Evolutionary conservation across 1,140 invertebrate species (phyloP), one percentile per base, ranked within the genome.

Genomic region (Drosophila auraria): DNA sequence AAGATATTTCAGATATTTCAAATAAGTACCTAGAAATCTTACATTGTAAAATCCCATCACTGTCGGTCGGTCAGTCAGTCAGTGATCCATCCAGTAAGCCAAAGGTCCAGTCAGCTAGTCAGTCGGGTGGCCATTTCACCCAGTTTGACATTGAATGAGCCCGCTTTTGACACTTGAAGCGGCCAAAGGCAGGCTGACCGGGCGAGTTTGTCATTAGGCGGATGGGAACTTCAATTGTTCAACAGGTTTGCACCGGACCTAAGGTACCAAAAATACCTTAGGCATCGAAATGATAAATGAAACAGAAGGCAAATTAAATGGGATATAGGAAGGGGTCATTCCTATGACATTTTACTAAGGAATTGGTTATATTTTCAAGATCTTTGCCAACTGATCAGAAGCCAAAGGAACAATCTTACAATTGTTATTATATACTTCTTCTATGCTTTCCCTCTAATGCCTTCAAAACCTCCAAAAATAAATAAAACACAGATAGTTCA

Each of bases 101-200:
- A 65, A 45, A 33, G 63, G 25, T 45, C 27, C 63, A 47, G 64
- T 53, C 50, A 65, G 71, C 56, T 68, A 71, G 65, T 80, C 78
- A 74, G 78, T 90, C 71, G 65, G 73, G 72, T 70, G 72, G 78
- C 78, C 82, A 90, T 89, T 89, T 86, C 82, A 90, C 74, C 81
- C 56, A 53, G 86, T 62, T 72, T 91, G 86, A 91, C 86, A 91
- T 90, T 90, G 87, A 90, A 90, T 90, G 87, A 78, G 86, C 54
- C 82, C 62, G 79, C 68, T 91, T 90, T 90, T 91, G 86, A 71
- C 86, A 90, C 71, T 58, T 86, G 86, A 91, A 80, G 86, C 74
- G 75, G 63, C 70, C 70, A 82, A 56, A 71, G 49, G 68, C 77
- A 61, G 60, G 60, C 75, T 63, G 65, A 49, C 23, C 76, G 68